A percentile compares a stretch with the other conserved stretches of the same genome.
phyloP scores from a whole-genome alignment of 2,113 vertebrate species.

The Coryphaenoides rupestris region DNA sequence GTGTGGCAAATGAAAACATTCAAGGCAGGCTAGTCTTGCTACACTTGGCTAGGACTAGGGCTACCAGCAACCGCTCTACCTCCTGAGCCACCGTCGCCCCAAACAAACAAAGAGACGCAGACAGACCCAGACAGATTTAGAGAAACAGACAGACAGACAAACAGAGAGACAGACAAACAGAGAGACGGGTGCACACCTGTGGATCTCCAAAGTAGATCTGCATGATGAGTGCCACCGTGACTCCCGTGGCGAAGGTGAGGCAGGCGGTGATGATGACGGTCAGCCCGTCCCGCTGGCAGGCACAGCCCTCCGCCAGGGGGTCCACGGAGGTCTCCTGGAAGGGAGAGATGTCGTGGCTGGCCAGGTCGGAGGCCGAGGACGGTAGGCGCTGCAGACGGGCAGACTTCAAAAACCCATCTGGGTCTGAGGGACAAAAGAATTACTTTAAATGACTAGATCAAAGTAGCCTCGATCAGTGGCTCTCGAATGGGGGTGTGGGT shows the following conservation, averaged over 20 bases:
- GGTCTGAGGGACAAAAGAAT: conserved; percentile 74
- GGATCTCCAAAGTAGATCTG: conserved; percentile 98
- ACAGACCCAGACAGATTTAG: too few relatives aligned
- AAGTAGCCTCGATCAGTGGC: too few relatives aligned
- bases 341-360: conserved; percentile 82
- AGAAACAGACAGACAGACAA: too few relatives aligned
- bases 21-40: too few relatives aligned
- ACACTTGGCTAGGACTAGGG: too few relatives aligned
- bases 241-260: conserved; percentile 90
- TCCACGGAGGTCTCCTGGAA: conserved; percentile 88
- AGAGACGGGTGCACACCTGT: conserved; percentile 76
- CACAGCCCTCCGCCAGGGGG: conserved; percentile 87
- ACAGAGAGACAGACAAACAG: conserved; percentile 2
- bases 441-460: too few relatives aligned
- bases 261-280: conserved; percentile 96
- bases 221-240: conserved; percentile 93
- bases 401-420: conserved; percentile 90
- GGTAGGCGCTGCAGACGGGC: conserved; percentile 92
- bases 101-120: too few relatives aligned
- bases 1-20: too few relatives aligned
- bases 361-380: conserved; percentile 91
- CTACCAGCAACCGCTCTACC: too few relatives aligned
- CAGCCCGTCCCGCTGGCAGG: conserved; percentile 88
- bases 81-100: too few relatives aligned
- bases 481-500: too few relatives aligned